These are phyloP conservation scores for Mya arenaria DNA, from an alignment of 1,140 invertebrate genomes.

Conservation along the genomic window DNA sequence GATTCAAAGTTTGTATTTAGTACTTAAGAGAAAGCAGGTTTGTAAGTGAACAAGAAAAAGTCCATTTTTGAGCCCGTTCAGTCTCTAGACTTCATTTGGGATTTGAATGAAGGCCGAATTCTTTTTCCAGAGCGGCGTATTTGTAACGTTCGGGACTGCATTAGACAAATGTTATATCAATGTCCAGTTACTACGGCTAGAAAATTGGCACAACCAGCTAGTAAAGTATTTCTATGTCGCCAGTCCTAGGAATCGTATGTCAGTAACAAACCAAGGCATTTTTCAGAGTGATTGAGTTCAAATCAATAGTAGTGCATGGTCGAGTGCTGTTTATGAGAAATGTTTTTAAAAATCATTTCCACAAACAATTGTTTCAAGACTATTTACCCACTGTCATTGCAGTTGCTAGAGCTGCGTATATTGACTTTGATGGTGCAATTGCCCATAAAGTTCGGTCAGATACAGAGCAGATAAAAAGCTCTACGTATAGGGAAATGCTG, in stretches of 20 bases:
- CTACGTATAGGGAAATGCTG: neutral
- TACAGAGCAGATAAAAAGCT: neutral
- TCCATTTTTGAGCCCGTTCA: slow-evolving; percentile 33
- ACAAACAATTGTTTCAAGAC: neutral
- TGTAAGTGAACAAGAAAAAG: slow-evolving; percentile 28
- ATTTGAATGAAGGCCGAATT: neutral
- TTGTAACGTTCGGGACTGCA: neutral
- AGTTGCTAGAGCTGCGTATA: slow-evolving; percentile 17
- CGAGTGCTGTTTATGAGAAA: neutral
- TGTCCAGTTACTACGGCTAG: slow-evolving; percentile 8
- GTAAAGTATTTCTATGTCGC: slow-evolving; percentile 29
- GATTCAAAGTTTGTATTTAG: slow-evolving; percentile 10
- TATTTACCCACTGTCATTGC: neutral
- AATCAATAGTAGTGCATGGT: neutral
- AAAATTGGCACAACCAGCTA: slow-evolving; percentile 14
- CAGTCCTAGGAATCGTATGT: slow-evolving; percentile 28
- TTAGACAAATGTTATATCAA: neutral
- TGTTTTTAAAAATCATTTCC: neutral
- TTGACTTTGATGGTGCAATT: neutral
- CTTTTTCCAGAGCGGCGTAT: slow-evolving; percentile 13
- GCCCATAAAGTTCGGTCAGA: slow-evolving; percentile 43
- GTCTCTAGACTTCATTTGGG: slow-evolving; percentile 1
- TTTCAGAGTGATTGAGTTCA: slow-evolving; percentile 1
- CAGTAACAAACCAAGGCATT: slow-evolving; percentile 27
- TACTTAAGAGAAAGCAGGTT: slow-evolving; percentile 18